A percentile compares a stretch with the other conserved stretches of the same genome.
phyloP scores from a whole-genome alignment of 2,888 invertebrate species.

The Volucella inflata region DNA sequence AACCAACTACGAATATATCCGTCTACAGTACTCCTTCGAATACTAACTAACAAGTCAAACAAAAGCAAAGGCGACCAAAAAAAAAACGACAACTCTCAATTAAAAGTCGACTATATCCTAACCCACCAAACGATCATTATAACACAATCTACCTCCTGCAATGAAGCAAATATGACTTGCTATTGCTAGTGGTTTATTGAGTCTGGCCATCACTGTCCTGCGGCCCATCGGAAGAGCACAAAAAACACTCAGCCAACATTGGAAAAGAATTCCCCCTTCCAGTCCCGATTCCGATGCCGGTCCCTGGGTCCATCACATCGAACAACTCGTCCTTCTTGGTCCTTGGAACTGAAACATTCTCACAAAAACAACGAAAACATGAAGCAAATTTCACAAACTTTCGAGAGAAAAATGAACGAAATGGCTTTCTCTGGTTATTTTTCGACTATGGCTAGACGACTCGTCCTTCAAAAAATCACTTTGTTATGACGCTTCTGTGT shows the following conservation, averaged over 20 bases:
- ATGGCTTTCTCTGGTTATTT: conserved; percentile 9
- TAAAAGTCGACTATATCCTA: conserved; percentile 43
- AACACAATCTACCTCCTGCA: conserved; percentile 32
- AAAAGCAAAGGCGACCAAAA: conserved; percentile 6
- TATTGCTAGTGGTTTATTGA: conserved; percentile 24
- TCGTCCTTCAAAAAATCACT: conserved; percentile 64
- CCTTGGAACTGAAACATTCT: conserved; percentile 12
- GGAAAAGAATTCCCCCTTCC: conserved; percentile 30
- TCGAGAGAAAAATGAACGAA: conserved; percentile 32
- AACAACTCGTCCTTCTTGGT: conserved; percentile 5
- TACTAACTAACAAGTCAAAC: not conserved
- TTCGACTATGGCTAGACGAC: conserved; percentile 55
- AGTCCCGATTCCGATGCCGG: too few relatives aligned
- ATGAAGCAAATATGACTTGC: conserved; percentile 37
- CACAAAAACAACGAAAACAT: not conserved
- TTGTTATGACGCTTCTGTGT: conserved; percentile 60
- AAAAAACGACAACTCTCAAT: conserved; percentile 16
- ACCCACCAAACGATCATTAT: conserved; percentile 34
- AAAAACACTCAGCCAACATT: conserved; percentile 22
- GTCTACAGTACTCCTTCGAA: not conserved
- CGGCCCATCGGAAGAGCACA: conserved; percentile 11
- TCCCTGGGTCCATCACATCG: not conserved
- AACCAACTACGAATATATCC: not conserved
- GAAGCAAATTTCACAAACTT: conserved; percentile 20
- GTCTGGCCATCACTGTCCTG: conserved; percentile 31